Conservation (phyloP, 1,140 invertebrate species). For the Bombus ignitus region DNA sequence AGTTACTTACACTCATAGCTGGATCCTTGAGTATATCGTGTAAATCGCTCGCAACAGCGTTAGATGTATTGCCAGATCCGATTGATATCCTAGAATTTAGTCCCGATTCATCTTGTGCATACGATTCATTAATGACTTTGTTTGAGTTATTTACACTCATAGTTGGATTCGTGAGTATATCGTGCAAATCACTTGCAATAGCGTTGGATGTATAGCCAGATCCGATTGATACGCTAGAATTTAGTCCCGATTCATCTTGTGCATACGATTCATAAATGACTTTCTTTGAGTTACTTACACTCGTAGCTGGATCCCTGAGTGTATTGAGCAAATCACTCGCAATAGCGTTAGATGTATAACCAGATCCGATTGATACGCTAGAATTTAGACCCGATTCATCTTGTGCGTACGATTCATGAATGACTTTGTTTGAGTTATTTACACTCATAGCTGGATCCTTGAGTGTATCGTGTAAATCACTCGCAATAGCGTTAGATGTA, state of each 20-base stretch:
- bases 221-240: neutral
- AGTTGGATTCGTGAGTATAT: no score
- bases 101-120: no score
- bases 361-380: neutral
- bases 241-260: neutral
- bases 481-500: neutral
- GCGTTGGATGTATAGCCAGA: no score
- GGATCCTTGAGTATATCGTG: no score
- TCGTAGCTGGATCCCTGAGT: rapidly evolving
- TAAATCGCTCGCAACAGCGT: no score
- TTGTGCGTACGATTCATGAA: rapidly evolving
- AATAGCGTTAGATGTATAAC: neutral
- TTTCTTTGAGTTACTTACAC: neutral
- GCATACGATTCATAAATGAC: neutral
- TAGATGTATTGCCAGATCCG: no score
- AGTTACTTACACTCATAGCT: no score
- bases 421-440: neutral
- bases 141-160: no score
- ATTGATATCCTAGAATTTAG: no score
- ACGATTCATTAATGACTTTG: no score
- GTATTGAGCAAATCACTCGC: neutral
- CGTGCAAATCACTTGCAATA: no score
- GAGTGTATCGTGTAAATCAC: neutral
- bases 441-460: rapidly evolving
- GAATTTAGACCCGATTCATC: neutral